phyloP scores from a whole-genome alignment of 2,113 vertebrate genomes.

The Marmota flaviventris region DNA sequence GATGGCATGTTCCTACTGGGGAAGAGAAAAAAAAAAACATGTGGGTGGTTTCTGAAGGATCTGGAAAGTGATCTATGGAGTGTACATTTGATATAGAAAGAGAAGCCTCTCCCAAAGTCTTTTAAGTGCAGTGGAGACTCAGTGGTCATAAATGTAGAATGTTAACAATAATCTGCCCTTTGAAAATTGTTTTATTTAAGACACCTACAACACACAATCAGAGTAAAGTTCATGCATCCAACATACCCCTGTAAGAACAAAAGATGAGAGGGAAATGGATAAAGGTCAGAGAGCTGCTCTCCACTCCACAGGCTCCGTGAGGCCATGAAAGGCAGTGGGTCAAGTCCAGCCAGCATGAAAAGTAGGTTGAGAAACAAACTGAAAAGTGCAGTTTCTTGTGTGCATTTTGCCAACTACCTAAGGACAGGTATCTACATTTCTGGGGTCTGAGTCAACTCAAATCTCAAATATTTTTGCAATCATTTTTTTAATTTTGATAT shows the following conservation, averaged over 20 bases:
- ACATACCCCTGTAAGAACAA: conserved; percentile 34
- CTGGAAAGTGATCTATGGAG: background rate
- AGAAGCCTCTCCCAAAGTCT: background rate
- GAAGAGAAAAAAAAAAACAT: conserved; percentile 36
- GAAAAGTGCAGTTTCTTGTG: conserved; percentile 47
- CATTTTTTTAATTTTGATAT: too few relatives aligned
- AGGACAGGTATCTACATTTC: background rate
- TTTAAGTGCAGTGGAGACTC: conserved; percentile 21
- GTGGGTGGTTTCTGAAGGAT: background rate
- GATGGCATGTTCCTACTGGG: background rate
- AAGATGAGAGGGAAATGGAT: conserved; percentile 8
- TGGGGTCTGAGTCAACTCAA: background rate
- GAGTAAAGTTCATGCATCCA: conserved; percentile 20
- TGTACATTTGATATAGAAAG: background rate
- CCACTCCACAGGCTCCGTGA: background rate
- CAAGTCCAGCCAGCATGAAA: background rate
- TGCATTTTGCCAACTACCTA: conserved; percentile 37
- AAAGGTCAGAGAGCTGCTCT: conserved; percentile 27
- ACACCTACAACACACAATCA: background rate
- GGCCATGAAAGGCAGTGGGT: conserved; percentile 5
- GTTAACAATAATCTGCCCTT: conserved; percentile 34
- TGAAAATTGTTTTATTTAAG: conserved; percentile 48
- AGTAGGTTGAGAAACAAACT: conserved; percentile 30
- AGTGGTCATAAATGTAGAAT: background rate
- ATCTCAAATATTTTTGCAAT: background rate